phyloP scores from a whole-genome alignment of 2,113 vertebrate genomes.

The Strigops habroptila region DNA sequence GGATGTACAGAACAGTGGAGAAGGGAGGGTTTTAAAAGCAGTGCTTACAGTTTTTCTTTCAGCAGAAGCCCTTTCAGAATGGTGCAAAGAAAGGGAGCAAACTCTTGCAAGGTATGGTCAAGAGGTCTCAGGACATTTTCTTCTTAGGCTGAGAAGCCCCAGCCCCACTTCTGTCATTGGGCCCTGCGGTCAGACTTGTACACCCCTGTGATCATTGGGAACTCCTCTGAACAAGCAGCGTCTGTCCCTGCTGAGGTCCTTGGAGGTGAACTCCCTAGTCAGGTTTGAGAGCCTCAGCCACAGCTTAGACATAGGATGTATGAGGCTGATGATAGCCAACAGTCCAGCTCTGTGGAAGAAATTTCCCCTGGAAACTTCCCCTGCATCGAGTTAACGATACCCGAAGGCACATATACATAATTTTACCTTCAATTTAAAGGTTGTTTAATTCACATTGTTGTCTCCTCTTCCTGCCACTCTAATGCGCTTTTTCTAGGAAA shows the following conservation, averaged over 20 bases:
- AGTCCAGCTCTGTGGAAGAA: neutral
- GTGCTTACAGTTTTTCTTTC: neutral
- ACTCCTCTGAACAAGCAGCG: rapidly evolving
- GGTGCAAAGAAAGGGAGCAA: neutral
- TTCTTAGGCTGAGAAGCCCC: neutral
- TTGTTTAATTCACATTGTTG: neutral
- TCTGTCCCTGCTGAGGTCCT: neutral
- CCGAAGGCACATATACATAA: neutral
- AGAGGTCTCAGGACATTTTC: neutral
- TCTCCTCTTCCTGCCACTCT: neutral
- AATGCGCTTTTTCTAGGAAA: neutral
- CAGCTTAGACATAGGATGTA: rapidly evolving
- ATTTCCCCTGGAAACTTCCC: neutral
- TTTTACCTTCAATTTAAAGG: neutral
- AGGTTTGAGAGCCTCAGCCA: neutral
- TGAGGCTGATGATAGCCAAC: neutral
- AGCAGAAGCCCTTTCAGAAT: neutral
- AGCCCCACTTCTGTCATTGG: neutral
- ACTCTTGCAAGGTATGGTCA: neutral
- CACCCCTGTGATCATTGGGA: neutral
- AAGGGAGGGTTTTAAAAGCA: neutral
- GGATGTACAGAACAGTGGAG: neutral
- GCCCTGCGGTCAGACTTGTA: neutral
- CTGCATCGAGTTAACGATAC: too few species aligned
- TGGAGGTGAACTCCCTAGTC: neutral